Conservation (phyloP, 2,888 invertebrate species). For the Alloplasta piceator region DNA sequence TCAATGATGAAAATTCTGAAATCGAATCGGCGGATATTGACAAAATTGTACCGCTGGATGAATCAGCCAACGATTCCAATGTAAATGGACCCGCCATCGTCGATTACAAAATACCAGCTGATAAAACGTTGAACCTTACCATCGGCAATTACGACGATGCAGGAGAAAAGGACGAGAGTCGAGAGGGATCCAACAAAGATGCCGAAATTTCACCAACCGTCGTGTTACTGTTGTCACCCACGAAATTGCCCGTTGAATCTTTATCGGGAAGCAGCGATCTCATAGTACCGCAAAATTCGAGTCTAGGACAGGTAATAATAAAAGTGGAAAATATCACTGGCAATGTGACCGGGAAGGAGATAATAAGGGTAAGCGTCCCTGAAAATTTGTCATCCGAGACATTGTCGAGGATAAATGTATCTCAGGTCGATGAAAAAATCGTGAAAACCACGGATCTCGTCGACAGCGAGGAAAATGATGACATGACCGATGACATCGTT, state of each 20-base stretch:
- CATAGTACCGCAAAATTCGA: conserved; percentile 51
- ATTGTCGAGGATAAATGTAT: background rate
- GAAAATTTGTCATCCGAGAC: conserved; percentile 30
- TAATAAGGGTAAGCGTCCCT: conserved; percentile 62
- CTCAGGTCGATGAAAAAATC: conserved; percentile 1
- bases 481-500: background rate
- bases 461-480: conserved; percentile 13
- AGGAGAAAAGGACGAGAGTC: conserved; percentile 17
- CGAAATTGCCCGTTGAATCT: conserved; percentile 64
- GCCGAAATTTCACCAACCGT: conserved; percentile 66
- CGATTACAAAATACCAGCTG: conserved; percentile 75
- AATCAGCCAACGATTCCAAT: conserved; percentile 73
- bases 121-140: conserved; percentile 38
- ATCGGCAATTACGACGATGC: background rate
- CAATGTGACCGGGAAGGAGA: conserved; percentile 67
- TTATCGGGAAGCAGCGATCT: conserved; percentile 46
- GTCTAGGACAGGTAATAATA: conserved; percentile 58
- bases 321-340: conserved; percentile 65
- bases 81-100: conserved; percentile 72
- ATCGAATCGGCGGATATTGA: conserved; percentile 24
- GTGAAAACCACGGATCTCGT: background rate
- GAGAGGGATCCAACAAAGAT: conserved; percentile 13
- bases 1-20: conserved; percentile 42
- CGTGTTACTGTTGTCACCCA: conserved; percentile 74
- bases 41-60: conserved; percentile 70